These are phyloP conservation scores for Sternarchorhynchus goeldii DNA, from an alignment of 2,797 vertebrate species.

Conservation along the genomic window DNA sequence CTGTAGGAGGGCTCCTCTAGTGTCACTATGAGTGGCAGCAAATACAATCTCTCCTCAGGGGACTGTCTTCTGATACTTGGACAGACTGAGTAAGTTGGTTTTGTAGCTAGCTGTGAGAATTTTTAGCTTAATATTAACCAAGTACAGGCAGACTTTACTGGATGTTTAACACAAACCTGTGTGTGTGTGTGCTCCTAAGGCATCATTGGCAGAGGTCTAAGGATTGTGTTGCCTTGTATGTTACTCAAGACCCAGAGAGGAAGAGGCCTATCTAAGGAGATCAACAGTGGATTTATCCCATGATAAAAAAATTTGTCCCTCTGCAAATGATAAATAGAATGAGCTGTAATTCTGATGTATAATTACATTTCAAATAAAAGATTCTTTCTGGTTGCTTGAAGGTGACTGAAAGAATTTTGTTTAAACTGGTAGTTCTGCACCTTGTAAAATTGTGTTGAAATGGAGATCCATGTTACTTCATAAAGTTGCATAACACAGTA, in stretches of 20 bases:
- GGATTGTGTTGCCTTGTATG: slow-evolving; percentile 77
- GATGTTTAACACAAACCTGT: not conserved
- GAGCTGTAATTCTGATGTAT: not conserved
- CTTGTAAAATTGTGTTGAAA: not conserved
- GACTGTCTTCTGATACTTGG: slow-evolving; percentile 85
- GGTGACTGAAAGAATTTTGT: not conserved
- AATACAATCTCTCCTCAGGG: slow-evolving; percentile 71
- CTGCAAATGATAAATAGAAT: not conserved
- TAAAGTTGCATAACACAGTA: no score
- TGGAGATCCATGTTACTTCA: not conserved
- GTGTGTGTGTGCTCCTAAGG: slow-evolving; percentile 65
- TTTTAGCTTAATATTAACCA: not conserved
- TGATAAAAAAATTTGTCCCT: not conserved
- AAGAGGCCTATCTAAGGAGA: slow-evolving; percentile 73
- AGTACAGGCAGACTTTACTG: not conserved
- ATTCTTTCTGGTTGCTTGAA: slow-evolving; percentile 1
- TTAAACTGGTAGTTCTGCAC: not conserved
- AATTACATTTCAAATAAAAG: slow-evolving; percentile 5
- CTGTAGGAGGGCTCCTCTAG: slow-evolving; percentile 85
- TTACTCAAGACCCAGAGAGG: slow-evolving; percentile 84
- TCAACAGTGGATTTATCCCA: not conserved
- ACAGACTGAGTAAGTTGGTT: slow-evolving; percentile 79
- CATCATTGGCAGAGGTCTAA: slow-evolving; percentile 83
- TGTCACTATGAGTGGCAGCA: slow-evolving; percentile 69
- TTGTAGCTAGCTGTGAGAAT: not conserved